These are phyloP conservation scores for Hystrix cristata DNA, from an alignment of 2,113 vertebrate species.

Conservation along the genomic window DNA sequence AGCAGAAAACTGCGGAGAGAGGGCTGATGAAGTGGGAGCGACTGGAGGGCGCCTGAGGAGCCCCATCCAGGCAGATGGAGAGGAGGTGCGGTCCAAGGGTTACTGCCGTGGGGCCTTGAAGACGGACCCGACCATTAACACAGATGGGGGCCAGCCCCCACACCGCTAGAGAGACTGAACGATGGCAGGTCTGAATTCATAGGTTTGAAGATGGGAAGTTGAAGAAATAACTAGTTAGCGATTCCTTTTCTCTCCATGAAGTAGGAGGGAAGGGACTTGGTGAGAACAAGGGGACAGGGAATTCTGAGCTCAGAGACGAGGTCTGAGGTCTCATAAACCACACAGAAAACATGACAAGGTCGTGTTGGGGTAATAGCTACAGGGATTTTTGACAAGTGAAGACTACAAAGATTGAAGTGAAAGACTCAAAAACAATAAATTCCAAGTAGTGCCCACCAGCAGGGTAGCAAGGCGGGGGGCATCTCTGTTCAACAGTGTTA, in stretches of 20 bases:
- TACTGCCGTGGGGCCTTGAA: background rate
- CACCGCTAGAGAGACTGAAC: background rate
- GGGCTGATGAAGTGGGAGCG: background rate
- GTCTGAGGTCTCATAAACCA: background rate
- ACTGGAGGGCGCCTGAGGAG: background rate
- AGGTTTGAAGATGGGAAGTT: background rate
- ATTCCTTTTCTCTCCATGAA: background rate
- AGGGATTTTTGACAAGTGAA: background rate
- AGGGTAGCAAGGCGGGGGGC: background rate
- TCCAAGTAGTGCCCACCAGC: background rate
- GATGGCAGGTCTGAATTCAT: background rate
- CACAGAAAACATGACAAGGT: background rate
- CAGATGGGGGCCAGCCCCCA: background rate
- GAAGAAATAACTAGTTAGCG: background rate
- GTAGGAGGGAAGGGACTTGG: background rate
- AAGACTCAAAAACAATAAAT: background rate
- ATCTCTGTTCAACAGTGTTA: background rate
- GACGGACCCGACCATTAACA: background rate
- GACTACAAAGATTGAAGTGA: background rate
- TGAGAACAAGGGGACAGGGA: background rate
- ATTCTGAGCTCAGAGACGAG: background rate
- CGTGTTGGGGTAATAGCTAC: background rate
- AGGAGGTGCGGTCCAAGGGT: background rate
- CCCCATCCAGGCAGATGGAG: background rate
- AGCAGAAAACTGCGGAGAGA: background rate